phyloP scores from a whole-genome alignment of 1,140 invertebrate genomes.

The Tribolium castaneum region DNA sequence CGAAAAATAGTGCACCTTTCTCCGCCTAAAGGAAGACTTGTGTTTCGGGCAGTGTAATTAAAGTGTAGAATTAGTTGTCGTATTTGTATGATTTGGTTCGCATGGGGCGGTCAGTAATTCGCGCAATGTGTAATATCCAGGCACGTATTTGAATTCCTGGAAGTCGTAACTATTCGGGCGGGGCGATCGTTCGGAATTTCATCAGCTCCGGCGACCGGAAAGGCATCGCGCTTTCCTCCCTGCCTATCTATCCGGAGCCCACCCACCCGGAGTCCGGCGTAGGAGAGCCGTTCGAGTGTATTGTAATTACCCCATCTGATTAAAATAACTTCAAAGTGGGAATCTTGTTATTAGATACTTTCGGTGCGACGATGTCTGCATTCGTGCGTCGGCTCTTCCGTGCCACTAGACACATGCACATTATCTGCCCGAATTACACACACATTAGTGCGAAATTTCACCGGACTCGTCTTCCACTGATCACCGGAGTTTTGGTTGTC shows the following conservation, averaged over 20 bases:
- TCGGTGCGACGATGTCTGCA: slow-evolving; percentile 35
- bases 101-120: slow-evolving; percentile 53
- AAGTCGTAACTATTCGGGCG: slow-evolving; percentile 63
- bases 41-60: too few species aligned
- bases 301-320: slow-evolving; percentile 62
- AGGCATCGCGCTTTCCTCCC: slow-evolving; percentile 53
- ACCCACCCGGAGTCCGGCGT: slow-evolving; percentile 14
- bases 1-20: too few species aligned
- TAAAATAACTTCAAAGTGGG: slow-evolving; percentile 63
- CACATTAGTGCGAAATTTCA: not conserved
- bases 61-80: not conserved
- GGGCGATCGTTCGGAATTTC: slow-evolving; percentile 63
- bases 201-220: slow-evolving; percentile 63
- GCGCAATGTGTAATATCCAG: slow-evolving; percentile 62
- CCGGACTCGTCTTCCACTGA: not conserved
- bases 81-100: not conserved
- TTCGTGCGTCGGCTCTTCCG: slow-evolving; percentile 18
- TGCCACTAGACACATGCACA: slow-evolving; percentile 25
- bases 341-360: slow-evolving; percentile 62
- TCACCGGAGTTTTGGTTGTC: slow-evolving; percentile 1
- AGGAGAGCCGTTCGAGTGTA: slow-evolving; percentile 59
- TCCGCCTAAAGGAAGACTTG: too few species aligned
- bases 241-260: slow-evolving; percentile 39
- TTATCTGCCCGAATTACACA: slow-evolving; percentile 15
- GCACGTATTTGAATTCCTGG: slow-evolving; percentile 63